Conservation (phyloP, 2,797 vertebrate species). For the Valencia hispanica region DNA sequence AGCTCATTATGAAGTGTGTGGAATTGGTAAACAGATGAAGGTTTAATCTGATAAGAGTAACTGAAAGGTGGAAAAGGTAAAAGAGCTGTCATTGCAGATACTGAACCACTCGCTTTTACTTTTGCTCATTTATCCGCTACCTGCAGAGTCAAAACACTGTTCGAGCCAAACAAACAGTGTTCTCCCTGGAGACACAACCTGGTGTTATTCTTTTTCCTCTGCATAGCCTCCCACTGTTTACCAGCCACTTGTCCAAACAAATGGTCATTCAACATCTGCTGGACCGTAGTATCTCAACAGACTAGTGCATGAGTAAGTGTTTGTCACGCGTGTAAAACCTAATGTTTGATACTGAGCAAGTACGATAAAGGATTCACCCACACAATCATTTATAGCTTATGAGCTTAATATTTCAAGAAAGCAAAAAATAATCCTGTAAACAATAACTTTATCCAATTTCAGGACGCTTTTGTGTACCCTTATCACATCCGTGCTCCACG, state of each 20-base stretch:
- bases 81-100: conserved; percentile 28
- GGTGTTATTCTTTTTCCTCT: conserved; percentile 56
- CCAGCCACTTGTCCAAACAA: conserved; percentile 75
- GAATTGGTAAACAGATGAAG: not conserved
- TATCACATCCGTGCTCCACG: conserved; percentile 58
- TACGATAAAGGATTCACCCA: conserved; percentile 25
- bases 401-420: conserved; percentile 11
- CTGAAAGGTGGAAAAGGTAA: conserved; percentile 24
- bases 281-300: conserved; percentile 40
- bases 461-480: conserved; percentile 61
- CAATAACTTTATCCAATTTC: conserved; percentile 55
- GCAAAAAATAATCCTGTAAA: conserved; percentile 44
- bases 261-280: conserved; percentile 68
- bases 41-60: conserved; percentile 23
- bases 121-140: conserved; percentile 63
- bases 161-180: conserved; percentile 61
- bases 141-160: conserved; percentile 69
- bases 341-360: conserved; percentile 25
- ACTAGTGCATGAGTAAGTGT: conserved; percentile 43
- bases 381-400: conserved; percentile 20
- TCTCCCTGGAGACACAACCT: conserved; percentile 55
- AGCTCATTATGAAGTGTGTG: conserved; percentile 2
- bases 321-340: conserved; percentile 43
- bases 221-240: conserved; percentile 65
- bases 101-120: conserved; percentile 62